Evolutionary conservation across 2,888 invertebrate species (phyloP).

Genomic region (Erynnis tages): DNA sequence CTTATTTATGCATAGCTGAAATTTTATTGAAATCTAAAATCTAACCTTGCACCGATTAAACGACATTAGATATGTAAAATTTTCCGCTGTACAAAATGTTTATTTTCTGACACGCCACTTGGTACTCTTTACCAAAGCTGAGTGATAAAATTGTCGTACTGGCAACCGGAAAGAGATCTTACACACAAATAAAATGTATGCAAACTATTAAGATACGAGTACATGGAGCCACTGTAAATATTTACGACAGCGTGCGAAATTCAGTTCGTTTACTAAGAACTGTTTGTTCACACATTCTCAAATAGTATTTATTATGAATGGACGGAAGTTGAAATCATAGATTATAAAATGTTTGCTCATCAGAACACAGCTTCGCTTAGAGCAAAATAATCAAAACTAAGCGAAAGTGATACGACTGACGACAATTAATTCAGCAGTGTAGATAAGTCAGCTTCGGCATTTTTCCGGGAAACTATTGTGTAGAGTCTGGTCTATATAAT

Average conservation of each 20-base stretch:
- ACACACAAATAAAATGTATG: slow-evolving; percentile 11
- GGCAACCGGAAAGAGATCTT: slow-evolving; percentile 28
- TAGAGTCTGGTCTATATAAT: too few species aligned
- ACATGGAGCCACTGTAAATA: slow-evolving; percentile 25
- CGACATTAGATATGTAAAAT: slow-evolving; percentile 3
- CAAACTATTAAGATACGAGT: slow-evolving; percentile 20
- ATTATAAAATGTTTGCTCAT: slow-evolving; percentile 5
- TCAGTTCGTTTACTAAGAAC: slow-evolving; percentile 3
- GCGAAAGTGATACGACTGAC: too few species aligned
- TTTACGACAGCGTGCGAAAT: slow-evolving; percentile 33
- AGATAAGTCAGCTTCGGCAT: too few species aligned
- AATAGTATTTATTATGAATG: slow-evolving; percentile 1
- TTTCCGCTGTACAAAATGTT: slow-evolving; percentile 15
- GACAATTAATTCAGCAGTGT: too few species aligned
- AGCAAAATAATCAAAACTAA: neutral
- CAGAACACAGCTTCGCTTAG: neutral
- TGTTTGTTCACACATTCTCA: slow-evolving; percentile 8
- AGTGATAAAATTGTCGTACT: slow-evolving; percentile 18
- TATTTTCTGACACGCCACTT: slow-evolving; percentile 11
- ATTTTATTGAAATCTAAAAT: neutral
- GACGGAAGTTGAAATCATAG: slow-evolving; percentile 12
- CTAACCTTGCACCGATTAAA: neutral
- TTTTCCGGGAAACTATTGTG: too few species aligned
- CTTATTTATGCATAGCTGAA: neutral
- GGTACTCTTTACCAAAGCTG: neutral